Evolutionary conservation across 64 coral and sea anemone genomes (phyloP).

Genomic region (Dendrophyllia cribrosa): DNA sequence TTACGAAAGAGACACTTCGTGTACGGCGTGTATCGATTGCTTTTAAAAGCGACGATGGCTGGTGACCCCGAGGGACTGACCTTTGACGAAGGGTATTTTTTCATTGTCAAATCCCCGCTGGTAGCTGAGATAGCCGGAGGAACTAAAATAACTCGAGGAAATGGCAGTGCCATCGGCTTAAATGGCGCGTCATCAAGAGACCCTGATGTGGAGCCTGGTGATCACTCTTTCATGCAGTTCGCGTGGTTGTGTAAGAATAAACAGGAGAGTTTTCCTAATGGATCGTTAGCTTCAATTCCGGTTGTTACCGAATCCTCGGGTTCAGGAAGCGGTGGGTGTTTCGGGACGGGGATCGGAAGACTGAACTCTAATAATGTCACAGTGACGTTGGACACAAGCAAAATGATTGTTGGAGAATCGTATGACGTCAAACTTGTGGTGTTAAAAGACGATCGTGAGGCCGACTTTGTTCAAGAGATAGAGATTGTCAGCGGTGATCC

Average conservation of each 20-base stretch:
- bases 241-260: constrained; percentile 82
- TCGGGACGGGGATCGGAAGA: constrained; percentile 85
- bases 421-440: constrained; percentile 80
- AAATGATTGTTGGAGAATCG: constrained; percentile 46
- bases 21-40: not conserved
- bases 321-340: constrained; percentile 69
- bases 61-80: not conserved
- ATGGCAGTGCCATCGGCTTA: constrained; percentile 6
- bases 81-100: not conserved
- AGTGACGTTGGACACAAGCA: constrained; percentile 43
- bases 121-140: constrained; percentile 73
- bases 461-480: constrained; percentile 67
- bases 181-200: constrained; percentile 63
- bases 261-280: constrained; percentile 44
- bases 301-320: not conserved
- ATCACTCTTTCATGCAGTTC: constrained; percentile 59
- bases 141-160: constrained; percentile 35
- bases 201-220: constrained; percentile 30
- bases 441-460: constrained; percentile 11
- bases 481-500: constrained; percentile 79
- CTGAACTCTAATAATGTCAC: constrained; percentile 1
- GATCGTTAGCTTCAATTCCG: not conserved
- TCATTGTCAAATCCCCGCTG: not conserved
- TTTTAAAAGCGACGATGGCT: constrained; percentile 5
- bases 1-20: constrained; percentile 4